Evolutionary conservation across 1,140 invertebrate genomes (phyloP).

Genomic region (Polyergus mexicanus): DNA sequence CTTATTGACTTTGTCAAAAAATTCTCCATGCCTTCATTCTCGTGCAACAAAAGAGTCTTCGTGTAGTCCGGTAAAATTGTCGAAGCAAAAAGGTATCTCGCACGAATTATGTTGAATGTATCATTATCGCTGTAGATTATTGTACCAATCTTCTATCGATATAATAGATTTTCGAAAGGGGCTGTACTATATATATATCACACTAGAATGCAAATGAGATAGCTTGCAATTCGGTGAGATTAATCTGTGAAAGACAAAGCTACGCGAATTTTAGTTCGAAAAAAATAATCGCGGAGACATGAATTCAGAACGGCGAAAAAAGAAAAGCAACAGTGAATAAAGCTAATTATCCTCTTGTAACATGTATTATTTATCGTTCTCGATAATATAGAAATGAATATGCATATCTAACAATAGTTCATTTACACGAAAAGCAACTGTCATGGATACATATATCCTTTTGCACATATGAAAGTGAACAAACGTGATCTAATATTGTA

Average conservation of each 20-base stretch:
- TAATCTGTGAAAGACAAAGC: background rate
- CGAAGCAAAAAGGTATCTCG: background rate
- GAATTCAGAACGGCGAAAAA: background rate
- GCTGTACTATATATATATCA: background rate
- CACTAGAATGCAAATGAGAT: background rate
- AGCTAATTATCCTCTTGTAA: background rate
- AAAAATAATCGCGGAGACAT: background rate
- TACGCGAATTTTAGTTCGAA: background rate
- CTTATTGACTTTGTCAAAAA: background rate
- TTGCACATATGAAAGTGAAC: constrained; percentile 42
- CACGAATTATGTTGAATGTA: background rate
- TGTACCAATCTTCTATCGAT: background rate
- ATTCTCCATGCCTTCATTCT: background rate
- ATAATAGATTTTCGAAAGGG: background rate
- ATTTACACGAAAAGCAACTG: background rate
- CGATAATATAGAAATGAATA: background rate
- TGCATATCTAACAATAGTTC: constrained; percentile 20
- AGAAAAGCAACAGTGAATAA: constrained; percentile 1
- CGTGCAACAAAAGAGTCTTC: background rate
- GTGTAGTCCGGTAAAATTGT: background rate
- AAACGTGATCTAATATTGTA: constrained; percentile 50
- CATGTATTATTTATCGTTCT: constrained; percentile 13
- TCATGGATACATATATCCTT: constrained; percentile 42
- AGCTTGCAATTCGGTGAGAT: background rate
- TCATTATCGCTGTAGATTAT: constrained; percentile 11